Evolutionary conservation across 2,113 vertebrate species (phyloP).

Genomic region (Ctenodactylus gundi): DNA sequence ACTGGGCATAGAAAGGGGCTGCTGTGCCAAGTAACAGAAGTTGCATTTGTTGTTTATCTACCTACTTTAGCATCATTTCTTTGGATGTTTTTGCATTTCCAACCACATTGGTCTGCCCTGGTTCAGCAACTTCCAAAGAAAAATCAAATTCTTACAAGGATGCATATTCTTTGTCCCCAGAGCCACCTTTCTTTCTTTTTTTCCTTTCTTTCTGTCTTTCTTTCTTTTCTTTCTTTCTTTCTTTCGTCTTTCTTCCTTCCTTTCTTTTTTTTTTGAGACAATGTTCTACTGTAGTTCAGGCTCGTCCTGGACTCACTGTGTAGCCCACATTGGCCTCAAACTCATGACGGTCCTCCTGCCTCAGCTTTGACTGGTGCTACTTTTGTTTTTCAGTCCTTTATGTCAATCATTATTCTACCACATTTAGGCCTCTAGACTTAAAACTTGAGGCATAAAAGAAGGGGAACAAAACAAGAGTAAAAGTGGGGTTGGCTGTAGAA

Average conservation of each 20-base stretch:
- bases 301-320: too few relatives aligned
- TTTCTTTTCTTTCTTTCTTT: too few relatives aligned
- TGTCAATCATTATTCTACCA: conserved; percentile 31
- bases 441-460: background rate
- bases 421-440: background rate
- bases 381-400: conserved; percentile 59
- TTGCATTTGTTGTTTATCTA: background rate
- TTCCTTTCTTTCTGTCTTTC: too few relatives aligned
- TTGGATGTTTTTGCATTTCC: conserved; percentile 57
- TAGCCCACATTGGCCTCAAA: too few relatives aligned
- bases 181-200: too few relatives aligned
- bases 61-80: conserved; percentile 61
- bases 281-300: too few relatives aligned
- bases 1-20: accelerated
- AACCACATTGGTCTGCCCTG: conserved; percentile 59
- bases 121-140: conserved; percentile 49
- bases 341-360: too few relatives aligned
- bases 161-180: background rate
- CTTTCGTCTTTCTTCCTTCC: too few relatives aligned
- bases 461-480: background rate
- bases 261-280: too few relatives aligned
- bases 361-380: conserved; percentile 29
- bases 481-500: background rate
- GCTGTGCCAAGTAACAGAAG: background rate
- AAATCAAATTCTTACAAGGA: conserved; percentile 62